phyloP scores from a whole-genome alignment of 2,888 invertebrate species.

The Scaptomyza reducta region DNA sequence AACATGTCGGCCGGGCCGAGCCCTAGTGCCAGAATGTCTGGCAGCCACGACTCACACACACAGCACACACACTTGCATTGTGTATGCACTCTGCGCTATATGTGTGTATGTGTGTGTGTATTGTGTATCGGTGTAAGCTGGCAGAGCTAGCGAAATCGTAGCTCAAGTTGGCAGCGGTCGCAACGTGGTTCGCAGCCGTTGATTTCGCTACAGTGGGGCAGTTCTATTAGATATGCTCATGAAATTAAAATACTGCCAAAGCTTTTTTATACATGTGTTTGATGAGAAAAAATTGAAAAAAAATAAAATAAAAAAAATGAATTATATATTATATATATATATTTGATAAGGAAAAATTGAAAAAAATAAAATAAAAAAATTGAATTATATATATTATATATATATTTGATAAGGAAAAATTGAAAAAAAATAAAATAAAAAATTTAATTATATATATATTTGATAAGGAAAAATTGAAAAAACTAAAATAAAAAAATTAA shows the following conservation, averaged over 20 bases:
- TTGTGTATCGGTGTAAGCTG: conserved; percentile 46
- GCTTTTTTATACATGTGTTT: background rate
- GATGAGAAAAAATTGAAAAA: too few relatives aligned
- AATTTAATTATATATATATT: too few relatives aligned
- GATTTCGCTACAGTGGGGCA: conserved; percentile 55
- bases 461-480: too few relatives aligned
- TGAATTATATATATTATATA: too few relatives aligned
- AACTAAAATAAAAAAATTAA: too few relatives aligned
- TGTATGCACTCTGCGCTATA: conserved; percentile 28
- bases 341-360: too few relatives aligned
- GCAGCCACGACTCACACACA: conserved; percentile 71
- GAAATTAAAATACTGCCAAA: background rate
- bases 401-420: too few relatives aligned
- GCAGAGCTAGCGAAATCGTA: conserved; percentile 75
- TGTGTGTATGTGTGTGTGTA: conserved; percentile 21
- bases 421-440: too few relatives aligned
- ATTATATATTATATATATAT: too few relatives aligned
- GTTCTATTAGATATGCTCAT: background rate
- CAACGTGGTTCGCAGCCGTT: conserved; percentile 55
- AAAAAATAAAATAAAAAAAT: too few relatives aligned
- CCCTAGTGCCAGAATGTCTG: conserved; percentile 83
- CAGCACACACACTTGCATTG: conserved; percentile 24
- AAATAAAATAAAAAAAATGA: too few relatives aligned
- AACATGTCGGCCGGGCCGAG: conserved; percentile 55
- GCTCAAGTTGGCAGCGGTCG: conserved; percentile 65